phyloP scores from a whole-genome alignment of 2,113 vertebrate genomes.

The Sialia sialis region DNA sequence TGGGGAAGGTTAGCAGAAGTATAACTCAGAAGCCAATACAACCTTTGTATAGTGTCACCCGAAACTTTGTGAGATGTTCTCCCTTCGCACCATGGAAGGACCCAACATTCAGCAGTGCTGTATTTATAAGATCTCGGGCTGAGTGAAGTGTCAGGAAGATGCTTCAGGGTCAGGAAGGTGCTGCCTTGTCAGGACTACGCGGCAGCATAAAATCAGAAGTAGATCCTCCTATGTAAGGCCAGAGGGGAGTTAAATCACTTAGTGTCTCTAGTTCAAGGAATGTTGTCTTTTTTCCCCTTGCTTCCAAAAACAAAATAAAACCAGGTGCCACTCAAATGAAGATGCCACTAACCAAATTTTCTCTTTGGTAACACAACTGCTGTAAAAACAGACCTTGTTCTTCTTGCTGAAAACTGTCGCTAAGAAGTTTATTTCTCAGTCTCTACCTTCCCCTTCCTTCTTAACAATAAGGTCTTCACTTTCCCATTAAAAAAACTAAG shows the following conservation, averaged over 20 bases:
- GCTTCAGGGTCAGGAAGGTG: background rate
- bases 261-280: background rate
- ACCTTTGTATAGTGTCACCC: background rate
- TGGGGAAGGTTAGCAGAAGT: background rate
- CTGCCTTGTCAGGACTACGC: background rate
- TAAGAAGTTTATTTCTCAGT: constrained; percentile 49
- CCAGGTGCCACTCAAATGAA: constrained; percentile 56
- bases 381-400: constrained; percentile 54
- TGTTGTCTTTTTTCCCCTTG: background rate
- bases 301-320: constrained; percentile 34
- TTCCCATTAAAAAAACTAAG: constrained; percentile 34
- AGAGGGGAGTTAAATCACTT: background rate
- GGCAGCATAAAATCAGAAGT: background rate
- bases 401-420: constrained; percentile 62
- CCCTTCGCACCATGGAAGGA: background rate
- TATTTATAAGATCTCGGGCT: background rate
- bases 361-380: constrained; percentile 42
- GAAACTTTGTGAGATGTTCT: background rate
- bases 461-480: constrained; percentile 7
- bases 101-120: background rate
- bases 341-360: constrained; percentile 59
- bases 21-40: background rate
- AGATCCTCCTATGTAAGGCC: background rate
- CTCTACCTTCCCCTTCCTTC: background rate
- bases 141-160: background rate